Base-by-base conservation (phyloP, 1,140 invertebrate genomes). In the Rhysida immarginata region DNA sequence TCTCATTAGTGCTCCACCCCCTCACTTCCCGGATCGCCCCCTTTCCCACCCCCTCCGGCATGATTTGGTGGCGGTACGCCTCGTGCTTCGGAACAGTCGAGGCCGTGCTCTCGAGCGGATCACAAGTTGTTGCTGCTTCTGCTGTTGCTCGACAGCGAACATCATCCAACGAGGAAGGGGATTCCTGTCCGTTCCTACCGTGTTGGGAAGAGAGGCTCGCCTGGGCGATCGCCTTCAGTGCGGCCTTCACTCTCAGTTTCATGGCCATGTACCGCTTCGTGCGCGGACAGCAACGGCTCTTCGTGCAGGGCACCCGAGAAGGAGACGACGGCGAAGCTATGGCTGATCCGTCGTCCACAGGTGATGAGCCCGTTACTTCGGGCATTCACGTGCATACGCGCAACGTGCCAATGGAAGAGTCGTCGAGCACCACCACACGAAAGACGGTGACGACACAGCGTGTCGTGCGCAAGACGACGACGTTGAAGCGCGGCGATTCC, bases 381-480 rank as follows among this genome's bases (percentile, higher is more conserved):
- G 64, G 63, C 56, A 64, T 46, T 65, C 67, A 26, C 41, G 63
- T 29, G 59, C 62, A 51, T 35, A 56, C 51, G 58, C 63, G 51
- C 51, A 64, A 59, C 23, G 66, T 27, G 21, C 56, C 59, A 42
- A 52, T 2, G 58, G 62, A 23, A 71, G 68, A 60, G 78, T 81
- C 5, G 3, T n/a, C 11, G 5, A 42, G 23, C 23, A 14, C 2
- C 16, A 2, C 2, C 2, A 27, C 66, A 60, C 63, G 85, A 69
- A 81, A 84, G 61, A 85, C 82, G 66, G 81, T 67, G 78, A 72
- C 80, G 77, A 91, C 87, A 16, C 87, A 87, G 24, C 80, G 85
- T 61, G 86, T 92, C 57, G 81, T 92, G 3, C 77, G 87, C 48
- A 93, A 92, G 69, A 89, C 90, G 57, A 94, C 89, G 8, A 92